Evolutionary conservation across 2,113 vertebrate genomes (phyloP).

Genomic region (Trogon surrucura): DNA sequence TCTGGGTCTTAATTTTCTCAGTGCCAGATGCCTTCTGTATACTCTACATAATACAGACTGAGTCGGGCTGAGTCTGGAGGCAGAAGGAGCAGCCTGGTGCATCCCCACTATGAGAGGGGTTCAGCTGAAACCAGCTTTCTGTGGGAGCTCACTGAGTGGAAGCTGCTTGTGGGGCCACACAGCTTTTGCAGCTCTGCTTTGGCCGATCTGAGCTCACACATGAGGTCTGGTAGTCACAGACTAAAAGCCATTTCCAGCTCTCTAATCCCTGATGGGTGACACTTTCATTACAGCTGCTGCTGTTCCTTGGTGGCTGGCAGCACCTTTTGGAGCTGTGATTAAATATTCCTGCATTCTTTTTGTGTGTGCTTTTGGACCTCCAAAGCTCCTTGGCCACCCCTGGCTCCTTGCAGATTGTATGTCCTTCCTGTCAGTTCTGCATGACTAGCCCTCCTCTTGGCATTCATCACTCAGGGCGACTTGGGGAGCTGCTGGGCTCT

Average conservation of each 20-base stretch:
- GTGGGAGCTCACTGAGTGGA: not conserved
- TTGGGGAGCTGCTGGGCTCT: not conserved
- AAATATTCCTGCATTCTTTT: not conserved
- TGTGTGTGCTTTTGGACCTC: not conserved
- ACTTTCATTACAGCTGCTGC: not conserved
- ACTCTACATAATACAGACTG: not conserved
- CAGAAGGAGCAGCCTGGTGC: not conserved
- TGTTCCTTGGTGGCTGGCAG: not conserved
- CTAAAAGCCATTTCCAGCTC: not conserved
- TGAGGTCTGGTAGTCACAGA: not conserved
- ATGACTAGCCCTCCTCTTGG: not conserved
- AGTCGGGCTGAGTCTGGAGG: not conserved
- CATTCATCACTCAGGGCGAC: not conserved
- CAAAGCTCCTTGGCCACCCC: not conserved
- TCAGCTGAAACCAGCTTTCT: not conserved
- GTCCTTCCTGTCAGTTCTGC: not conserved
- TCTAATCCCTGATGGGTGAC: not conserved
- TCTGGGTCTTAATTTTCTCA: not conserved
- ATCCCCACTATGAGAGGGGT: accelerated
- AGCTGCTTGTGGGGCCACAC: not conserved
- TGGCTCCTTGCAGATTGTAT: not conserved
- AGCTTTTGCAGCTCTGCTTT: not conserved
- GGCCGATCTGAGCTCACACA: not conserved
- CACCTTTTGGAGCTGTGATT: not conserved
- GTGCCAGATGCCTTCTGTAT: not conserved